Evolutionary conservation across 2,113 vertebrate species (phyloP).

Genomic region (Cairina moschata): DNA sequence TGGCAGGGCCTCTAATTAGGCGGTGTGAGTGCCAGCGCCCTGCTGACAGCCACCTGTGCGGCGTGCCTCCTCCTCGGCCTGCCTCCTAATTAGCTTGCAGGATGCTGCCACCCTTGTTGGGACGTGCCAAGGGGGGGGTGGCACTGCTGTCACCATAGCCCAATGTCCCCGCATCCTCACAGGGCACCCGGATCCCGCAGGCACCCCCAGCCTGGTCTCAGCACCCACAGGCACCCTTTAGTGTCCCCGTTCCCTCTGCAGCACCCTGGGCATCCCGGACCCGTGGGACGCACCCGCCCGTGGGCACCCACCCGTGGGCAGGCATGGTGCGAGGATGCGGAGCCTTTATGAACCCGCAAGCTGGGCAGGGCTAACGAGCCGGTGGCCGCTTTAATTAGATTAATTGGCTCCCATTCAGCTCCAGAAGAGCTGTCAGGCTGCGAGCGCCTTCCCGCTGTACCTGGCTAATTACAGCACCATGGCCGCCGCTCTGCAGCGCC

Average conservation of each 20-base stretch:
- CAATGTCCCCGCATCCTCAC: background rate
- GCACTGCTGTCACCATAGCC: background rate
- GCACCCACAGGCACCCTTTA: accelerated
- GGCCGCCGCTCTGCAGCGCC: background rate
- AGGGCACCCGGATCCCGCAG: accelerated
- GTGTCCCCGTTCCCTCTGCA: too few species aligned
- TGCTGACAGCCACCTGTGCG: slow-evolving; percentile 75
- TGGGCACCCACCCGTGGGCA: background rate
- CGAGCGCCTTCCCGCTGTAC: slow-evolving; percentile 42
- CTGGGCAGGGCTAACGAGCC: background rate
- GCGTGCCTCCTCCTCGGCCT: slow-evolving; percentile 53
- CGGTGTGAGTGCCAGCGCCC: slow-evolving; percentile 57
- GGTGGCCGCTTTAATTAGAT: slow-evolving; percentile 40
- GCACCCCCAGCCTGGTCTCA: accelerated
- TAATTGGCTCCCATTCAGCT: slow-evolving; percentile 63
- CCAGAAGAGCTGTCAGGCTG: slow-evolving; percentile 53
- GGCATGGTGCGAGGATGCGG: accelerated
- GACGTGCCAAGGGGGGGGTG: accelerated
- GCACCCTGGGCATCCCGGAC: accelerated
- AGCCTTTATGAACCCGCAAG: background rate
- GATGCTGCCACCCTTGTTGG: background rate
- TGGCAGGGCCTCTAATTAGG: slow-evolving; percentile 74
- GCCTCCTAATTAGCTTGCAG: slow-evolving; percentile 54
- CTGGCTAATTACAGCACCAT: slow-evolving; percentile 21
- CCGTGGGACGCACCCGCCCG: accelerated